phyloP scores from a whole-genome alignment of 2,888 invertebrate genomes.

The Cinara cedri region DNA sequence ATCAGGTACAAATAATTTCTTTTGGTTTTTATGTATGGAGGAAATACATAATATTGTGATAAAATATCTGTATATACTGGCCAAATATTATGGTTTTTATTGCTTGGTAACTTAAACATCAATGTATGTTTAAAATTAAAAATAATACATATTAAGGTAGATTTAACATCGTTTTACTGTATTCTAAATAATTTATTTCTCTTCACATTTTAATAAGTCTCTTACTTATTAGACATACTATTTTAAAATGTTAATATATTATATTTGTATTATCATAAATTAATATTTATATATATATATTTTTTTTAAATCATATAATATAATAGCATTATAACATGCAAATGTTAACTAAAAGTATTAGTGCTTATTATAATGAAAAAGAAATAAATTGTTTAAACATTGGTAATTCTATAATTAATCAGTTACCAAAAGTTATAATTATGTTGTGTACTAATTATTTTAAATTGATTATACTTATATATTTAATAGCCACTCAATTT shows the following conservation, averaged over 20 bases:
- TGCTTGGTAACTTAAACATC: constrained; percentile 42
- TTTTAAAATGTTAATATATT: constrained; percentile 3
- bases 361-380: constrained; percentile 12
- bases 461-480: constrained; percentile 15
- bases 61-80: constrained; percentile 50
- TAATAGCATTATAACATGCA: neutral
- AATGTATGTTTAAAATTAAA: constrained; percentile 13
- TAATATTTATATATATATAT: neutral
- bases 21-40: constrained; percentile 48
- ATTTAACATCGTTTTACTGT: neutral
- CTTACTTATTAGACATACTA: neutral
- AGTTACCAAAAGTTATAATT: constrained; percentile 48
- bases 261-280: neutral
- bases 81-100: constrained; percentile 49
- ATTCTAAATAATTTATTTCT: constrained; percentile 53
- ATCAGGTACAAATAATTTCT: constrained; percentile 51
- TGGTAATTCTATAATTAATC: constrained; percentile 35
- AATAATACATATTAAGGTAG: neutral
- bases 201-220: constrained; percentile 14
- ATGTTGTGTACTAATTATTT: constrained; percentile 36
- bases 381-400: constrained; percentile 49
- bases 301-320: neutral
- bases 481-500: constrained; percentile 39
- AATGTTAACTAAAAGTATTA: neutral
- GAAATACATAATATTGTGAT: constrained; percentile 44